Percentiles rank a stretch among this genome's conserved stretches.
Conservation (phyloP, 2,113 vertebrate genomes). For the Corythornis vintsioides region DNA sequence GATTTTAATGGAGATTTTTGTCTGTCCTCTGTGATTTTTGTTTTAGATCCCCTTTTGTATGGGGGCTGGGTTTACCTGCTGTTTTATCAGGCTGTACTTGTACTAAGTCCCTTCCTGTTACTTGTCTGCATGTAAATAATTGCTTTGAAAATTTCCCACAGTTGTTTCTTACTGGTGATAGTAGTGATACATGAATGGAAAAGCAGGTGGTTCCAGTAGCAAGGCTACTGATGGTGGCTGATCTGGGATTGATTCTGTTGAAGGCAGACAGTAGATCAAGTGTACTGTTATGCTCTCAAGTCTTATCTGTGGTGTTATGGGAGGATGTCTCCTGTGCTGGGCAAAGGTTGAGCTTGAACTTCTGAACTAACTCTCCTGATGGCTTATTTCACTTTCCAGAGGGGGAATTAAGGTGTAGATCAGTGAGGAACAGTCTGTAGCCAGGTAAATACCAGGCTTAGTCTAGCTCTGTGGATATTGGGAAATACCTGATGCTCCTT, state of each 20-base stretch:
- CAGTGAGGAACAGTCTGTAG: background rate
- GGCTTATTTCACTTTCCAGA: background rate
- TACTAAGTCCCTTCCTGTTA: background rate
- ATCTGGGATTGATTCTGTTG: background rate
- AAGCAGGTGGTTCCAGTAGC: background rate
- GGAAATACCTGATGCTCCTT: background rate
- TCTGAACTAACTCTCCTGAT: background rate
- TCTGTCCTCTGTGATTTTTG: background rate
- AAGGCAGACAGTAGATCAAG: background rate
- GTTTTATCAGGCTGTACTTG: background rate
- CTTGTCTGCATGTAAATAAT: background rate
- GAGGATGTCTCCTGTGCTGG: background rate
- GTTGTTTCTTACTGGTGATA: background rate
- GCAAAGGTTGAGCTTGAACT: background rate
- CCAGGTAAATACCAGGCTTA: background rate
- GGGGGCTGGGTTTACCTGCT: background rate
- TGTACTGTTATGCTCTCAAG: background rate
- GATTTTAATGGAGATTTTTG: background rate
- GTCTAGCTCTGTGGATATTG: background rate
- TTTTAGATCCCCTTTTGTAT: background rate
- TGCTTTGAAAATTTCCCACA: background rate
- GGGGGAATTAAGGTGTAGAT: background rate
- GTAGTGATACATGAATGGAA: background rate
- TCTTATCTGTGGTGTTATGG: background rate
- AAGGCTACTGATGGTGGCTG: background rate